These are phyloP conservation scores for Catocala sponsa DNA, from an alignment of 2,888 invertebrate genomes.

Conservation along the genomic window DNA sequence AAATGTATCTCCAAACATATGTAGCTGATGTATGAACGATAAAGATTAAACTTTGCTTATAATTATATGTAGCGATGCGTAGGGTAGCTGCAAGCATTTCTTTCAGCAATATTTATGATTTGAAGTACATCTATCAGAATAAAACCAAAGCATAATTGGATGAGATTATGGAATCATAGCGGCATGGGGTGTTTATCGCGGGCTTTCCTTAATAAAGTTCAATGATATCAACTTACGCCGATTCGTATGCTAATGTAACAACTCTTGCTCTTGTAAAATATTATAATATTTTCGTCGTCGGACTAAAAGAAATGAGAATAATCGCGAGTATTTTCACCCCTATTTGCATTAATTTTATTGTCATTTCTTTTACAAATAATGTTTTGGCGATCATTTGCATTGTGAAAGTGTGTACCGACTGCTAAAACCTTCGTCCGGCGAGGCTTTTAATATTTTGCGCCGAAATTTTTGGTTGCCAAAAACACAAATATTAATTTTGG, in stretches of 20 bases:
- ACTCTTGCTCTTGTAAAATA: slow-evolving; percentile 79
- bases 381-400: slow-evolving; percentile 29
- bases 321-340: slow-evolving; percentile 70
- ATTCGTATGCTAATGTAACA: slow-evolving; percentile 82
- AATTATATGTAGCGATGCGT: not conserved
- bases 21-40: too few species aligned
- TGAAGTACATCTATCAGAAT: slow-evolving; percentile 39
- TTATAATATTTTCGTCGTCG: slow-evolving; percentile 68
- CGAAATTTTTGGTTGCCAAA: not conserved
- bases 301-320: slow-evolving; percentile 63
- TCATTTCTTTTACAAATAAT: slow-evolving; percentile 48
- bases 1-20: not conserved
- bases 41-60: too few species aligned
- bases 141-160: slow-evolving; percentile 59
- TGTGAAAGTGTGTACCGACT: slow-evolving; percentile 18
- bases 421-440: not conserved
- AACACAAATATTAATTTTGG: slow-evolving; percentile 4
- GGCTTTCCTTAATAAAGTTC: slow-evolving; percentile 72
- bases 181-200: slow-evolving; percentile 73
- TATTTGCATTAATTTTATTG: slow-evolving; percentile 64
- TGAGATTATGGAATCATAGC: slow-evolving; percentile 55
- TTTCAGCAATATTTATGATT: slow-evolving; percentile 27
- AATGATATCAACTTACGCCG: slow-evolving; percentile 67
- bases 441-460: not conserved
- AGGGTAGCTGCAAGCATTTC: slow-evolving; percentile 3